These are phyloP conservation scores for Serilophus lunatus DNA, from an alignment of 2,113 vertebrate species.

Conservation along the genomic window DNA sequence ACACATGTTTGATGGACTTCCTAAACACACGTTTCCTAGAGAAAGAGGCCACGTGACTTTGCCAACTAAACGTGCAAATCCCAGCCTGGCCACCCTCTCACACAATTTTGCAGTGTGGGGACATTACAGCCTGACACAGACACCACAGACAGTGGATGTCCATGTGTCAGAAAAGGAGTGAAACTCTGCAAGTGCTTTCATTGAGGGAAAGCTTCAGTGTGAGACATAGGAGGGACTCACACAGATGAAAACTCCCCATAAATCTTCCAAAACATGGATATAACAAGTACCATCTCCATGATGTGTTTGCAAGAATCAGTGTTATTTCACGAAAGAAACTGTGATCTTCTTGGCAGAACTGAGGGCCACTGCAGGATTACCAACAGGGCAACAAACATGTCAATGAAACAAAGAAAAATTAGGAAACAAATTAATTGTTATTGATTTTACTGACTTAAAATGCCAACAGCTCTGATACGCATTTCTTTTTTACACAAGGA, in stretches of 20 bases:
- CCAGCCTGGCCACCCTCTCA: not conserved
- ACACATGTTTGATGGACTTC: not conserved
- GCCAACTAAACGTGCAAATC: not conserved
- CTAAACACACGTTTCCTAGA: not conserved
- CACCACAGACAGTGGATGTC: not conserved
- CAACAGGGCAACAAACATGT: not conserved
- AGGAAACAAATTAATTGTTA: not conserved
- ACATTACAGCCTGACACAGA: not conserved
- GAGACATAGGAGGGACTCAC: not conserved
- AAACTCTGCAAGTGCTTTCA: not conserved
- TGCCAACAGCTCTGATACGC: not conserved
- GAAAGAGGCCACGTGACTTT: rapidly evolving
- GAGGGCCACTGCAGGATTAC: not conserved
- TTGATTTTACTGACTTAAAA: not conserved
- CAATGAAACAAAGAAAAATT: not conserved
- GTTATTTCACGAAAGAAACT: not conserved
- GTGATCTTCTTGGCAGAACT: not conserved
- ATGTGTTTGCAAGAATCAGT: not conserved
- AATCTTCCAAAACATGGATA: not conserved
- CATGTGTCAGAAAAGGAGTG: not conserved
- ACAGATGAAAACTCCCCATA: not conserved
- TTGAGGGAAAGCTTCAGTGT: not conserved
- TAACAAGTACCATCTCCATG: not conserved
- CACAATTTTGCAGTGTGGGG: rapidly evolving
- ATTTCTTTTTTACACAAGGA: not conserved